Evolutionary conservation across 2,888 invertebrate species (phyloP).

Genomic region (Sarcophaga rosellei): DNA sequence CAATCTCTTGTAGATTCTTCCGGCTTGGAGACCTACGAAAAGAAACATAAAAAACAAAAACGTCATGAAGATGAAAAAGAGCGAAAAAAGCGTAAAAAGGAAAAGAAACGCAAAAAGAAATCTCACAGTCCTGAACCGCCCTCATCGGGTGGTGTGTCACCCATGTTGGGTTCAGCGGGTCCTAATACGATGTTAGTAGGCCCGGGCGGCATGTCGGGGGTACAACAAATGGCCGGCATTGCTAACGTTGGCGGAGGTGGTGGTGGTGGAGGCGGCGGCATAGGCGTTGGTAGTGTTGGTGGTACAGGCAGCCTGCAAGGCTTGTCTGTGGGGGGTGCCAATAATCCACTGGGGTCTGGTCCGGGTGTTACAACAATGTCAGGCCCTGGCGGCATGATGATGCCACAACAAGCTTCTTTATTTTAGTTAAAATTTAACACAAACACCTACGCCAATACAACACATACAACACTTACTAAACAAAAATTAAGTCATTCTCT

Average conservation of each 20-base stretch:
- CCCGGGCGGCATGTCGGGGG: constrained; percentile 61
- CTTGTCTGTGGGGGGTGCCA: constrained; percentile 71
- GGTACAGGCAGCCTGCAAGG: constrained; percentile 52
- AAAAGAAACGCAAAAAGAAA: constrained; percentile 97
- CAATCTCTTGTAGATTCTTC: constrained; percentile 82
- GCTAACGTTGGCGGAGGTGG: constrained; percentile 61
- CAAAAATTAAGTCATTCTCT: constrained; percentile 60
- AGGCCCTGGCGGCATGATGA: constrained; percentile 80
- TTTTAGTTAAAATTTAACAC: constrained; percentile 72
- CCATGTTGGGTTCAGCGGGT: constrained; percentile 58
- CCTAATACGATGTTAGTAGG: constrained; percentile 71
- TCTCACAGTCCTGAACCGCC: constrained; percentile 93
- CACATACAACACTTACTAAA: constrained; percentile 32
- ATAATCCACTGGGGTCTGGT: constrained; percentile 62
- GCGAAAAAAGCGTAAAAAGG: constrained; percentile 95
- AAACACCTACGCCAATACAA: constrained; percentile 1
- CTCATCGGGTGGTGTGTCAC: constrained; percentile 68
- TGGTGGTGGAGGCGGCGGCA: constrained; percentile 37
- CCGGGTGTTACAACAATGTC: constrained; percentile 62
- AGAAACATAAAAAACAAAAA: constrained; percentile 97
- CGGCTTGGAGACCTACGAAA: constrained; percentile 92
- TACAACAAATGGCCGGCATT: constrained; percentile 60
- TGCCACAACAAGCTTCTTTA: constrained; percentile 75
- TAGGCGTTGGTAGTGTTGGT: constrained; percentile 68
- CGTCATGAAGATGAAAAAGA: constrained; percentile 96